Percentiles rank a stretch among this genome's conserved stretches.
phyloP scores from a whole-genome alignment of 2,888 invertebrate genomes.

The Drosophila rellima region DNA sequence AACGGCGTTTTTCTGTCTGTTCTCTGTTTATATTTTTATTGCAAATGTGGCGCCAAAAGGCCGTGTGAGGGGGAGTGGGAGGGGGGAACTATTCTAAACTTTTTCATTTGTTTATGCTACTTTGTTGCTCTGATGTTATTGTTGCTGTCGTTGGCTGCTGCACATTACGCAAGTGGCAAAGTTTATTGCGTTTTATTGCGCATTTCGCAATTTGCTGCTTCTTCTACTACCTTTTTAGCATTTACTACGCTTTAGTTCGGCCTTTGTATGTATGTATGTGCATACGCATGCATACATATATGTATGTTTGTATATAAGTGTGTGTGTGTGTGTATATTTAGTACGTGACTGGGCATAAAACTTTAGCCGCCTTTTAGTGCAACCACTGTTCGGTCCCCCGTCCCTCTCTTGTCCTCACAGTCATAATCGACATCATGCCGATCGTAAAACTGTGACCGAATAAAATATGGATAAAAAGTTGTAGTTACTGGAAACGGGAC shows the following conservation, averaged over 20 bases:
- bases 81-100: slow-evolving; percentile 43
- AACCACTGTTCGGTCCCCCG: slow-evolving; percentile 13
- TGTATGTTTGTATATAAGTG: slow-evolving; percentile 4
- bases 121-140: slow-evolving; percentile 45
- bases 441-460: slow-evolving; percentile 45
- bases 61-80: slow-evolving; percentile 16
- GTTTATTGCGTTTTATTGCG: slow-evolving; percentile 74
- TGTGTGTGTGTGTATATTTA: slow-evolving; percentile 5
- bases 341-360: slow-evolving; percentile 51
- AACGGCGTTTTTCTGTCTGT: slow-evolving; percentile 32
- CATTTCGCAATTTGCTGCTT: slow-evolving; percentile 49
- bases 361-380: slow-evolving; percentile 30
- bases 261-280: slow-evolving; percentile 23
- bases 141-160: slow-evolving; percentile 30
- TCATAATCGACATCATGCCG: slow-evolving; percentile 4
- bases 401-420: background rate
- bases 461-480: slow-evolving; percentile 19
- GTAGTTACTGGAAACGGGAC: too few relatives aligned
- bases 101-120: slow-evolving; percentile 66
- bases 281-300: too few relatives aligned
- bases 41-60: slow-evolving; percentile 74
- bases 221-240: slow-evolving; percentile 37
- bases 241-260: slow-evolving; percentile 52
- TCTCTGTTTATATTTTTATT: slow-evolving; percentile 72
- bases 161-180: slow-evolving; percentile 72